phyloP scores from a whole-genome alignment of 2,797 vertebrate genomes.

The Acrossocheilus fasciatus region DNA sequence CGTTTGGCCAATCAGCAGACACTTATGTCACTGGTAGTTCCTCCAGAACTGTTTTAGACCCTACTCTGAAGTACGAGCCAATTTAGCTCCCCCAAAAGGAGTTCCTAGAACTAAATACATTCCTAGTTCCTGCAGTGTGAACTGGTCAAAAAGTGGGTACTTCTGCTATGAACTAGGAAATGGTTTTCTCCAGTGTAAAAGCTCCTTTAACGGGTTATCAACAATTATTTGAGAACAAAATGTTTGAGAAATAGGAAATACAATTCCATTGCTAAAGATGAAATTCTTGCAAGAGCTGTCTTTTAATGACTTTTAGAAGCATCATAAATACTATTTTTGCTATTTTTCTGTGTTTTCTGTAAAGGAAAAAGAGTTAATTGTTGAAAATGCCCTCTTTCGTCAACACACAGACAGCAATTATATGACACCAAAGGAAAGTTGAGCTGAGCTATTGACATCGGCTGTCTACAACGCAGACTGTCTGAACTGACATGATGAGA shows the following conservation, averaged over 20 bases:
- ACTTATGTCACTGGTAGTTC: too few relatives aligned
- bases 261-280: background rate
- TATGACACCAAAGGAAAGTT: constrained; percentile 21
- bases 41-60: too few relatives aligned
- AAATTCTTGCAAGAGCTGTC: background rate
- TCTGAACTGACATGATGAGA: constrained; percentile 17
- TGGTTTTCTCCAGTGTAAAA: background rate
- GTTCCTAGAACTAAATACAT: background rate
- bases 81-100: too few relatives aligned
- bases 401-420: constrained; percentile 28
- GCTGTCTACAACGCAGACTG: constrained; percentile 17
- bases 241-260: background rate
- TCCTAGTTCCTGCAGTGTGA: too few relatives aligned
- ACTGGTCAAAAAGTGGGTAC: too few relatives aligned
- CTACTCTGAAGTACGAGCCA: too few relatives aligned
- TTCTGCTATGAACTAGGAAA: too few relatives aligned
- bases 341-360: background rate
- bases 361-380: background rate
- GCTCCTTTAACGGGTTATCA: background rate
- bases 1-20: too few relatives aligned
- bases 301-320: background rate
- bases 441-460: constrained; percentile 17
- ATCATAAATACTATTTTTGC: background rate
- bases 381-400: background rate
- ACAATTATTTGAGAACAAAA: background rate